Evolutionary conservation across 2,797 vertebrate species (phyloP).

Genomic region (Alcedo quadribrachys): DNA sequence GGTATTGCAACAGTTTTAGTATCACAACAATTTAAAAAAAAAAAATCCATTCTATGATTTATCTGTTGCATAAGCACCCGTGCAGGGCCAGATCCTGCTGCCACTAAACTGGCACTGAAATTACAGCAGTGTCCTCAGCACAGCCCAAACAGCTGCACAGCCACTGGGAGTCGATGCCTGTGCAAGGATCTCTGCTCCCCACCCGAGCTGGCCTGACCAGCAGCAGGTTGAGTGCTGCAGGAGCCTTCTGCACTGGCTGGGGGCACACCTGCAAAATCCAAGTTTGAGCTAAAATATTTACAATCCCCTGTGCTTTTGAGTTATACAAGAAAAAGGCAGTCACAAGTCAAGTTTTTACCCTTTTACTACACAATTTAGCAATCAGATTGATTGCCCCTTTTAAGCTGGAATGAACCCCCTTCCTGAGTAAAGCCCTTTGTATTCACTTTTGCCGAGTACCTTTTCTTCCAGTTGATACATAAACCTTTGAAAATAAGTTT

Average conservation of each 20-base stretch:
- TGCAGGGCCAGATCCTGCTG: neutral
- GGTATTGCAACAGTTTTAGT: neutral
- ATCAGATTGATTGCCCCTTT: conserved; percentile 28
- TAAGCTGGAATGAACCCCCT: neutral
- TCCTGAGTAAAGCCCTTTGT: conserved; percentile 31
- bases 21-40: neutral
- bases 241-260: neutral
- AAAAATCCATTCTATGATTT: neutral
- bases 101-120: neutral
- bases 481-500: conserved; percentile 65
- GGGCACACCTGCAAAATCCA: neutral
- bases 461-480: neutral
- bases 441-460: conserved; percentile 5
- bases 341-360: neutral
- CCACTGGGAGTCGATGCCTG: neutral
- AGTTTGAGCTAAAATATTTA: neutral
- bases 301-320: neutral
- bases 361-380: neutral
- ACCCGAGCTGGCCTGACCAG: neutral
- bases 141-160: neutral
- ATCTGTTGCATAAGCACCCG: neutral
- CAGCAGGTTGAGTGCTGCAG: neutral
- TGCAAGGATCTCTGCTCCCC: accelerated
- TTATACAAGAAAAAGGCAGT: neutral
- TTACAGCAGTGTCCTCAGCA: accelerated